phyloP scores from a whole-genome alignment of 2,888 invertebrate genomes.

The Caenorhabditis plicata region DNA sequence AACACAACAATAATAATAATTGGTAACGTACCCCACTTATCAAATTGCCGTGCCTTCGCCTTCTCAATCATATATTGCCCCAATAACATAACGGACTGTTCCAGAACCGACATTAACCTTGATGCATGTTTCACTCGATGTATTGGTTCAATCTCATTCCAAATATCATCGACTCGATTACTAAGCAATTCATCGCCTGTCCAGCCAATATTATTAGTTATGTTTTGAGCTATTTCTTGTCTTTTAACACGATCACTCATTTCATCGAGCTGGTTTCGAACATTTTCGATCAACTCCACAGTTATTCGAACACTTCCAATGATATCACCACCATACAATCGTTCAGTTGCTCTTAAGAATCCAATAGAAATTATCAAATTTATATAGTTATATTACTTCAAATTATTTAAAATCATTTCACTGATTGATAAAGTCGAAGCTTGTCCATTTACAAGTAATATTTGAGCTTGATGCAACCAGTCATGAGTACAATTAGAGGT shows the following conservation, averaged over 20 bases:
- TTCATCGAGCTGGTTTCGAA: conserved; percentile 35
- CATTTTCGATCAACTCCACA: conserved; percentile 35
- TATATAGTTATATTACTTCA: too few relatives aligned
- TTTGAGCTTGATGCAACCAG: too few relatives aligned
- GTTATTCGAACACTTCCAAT: conserved; percentile 35
- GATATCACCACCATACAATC: conserved; percentile 50
- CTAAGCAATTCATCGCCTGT: conserved; percentile 52
- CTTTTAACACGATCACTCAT: conserved; percentile 34
- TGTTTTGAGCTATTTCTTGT: conserved; percentile 22
- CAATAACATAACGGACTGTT: conserved; percentile 45
- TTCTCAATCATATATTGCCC: conserved; percentile 41
- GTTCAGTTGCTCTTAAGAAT: too few relatives aligned
- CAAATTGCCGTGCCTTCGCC: too few relatives aligned
- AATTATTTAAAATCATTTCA: too few relatives aligned
- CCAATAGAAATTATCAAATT: too few relatives aligned
- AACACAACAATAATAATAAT: too few relatives aligned
- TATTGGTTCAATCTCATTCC: conserved; percentile 40
- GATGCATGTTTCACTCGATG: conserved; percentile 36
- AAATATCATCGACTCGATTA: conserved; percentile 29
- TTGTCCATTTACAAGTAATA: too few relatives aligned
- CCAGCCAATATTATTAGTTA: conserved; percentile 43
- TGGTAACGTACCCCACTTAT: conserved; percentile 40
- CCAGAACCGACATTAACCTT: conserved; percentile 50
- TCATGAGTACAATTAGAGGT: conserved; percentile 49
- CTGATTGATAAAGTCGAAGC: too few relatives aligned